Evolutionary conservation across 2,113 vertebrate species (phyloP).

Genomic region (Chascanopsetta lugubris): DNA sequence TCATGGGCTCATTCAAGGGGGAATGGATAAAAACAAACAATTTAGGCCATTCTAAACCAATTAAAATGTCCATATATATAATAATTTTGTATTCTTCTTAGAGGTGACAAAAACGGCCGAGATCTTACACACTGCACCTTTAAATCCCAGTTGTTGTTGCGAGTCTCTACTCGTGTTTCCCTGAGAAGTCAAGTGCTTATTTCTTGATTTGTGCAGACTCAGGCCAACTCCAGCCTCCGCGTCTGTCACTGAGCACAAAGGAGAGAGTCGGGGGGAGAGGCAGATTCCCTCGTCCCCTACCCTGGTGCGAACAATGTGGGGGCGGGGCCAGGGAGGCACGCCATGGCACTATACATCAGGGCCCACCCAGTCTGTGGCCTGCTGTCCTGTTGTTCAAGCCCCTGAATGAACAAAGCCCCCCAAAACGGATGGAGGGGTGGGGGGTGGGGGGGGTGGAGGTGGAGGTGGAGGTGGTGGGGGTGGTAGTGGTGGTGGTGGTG

Average conservation of each 20-base stretch:
- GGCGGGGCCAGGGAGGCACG: constrained; percentile 41
- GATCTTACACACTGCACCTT: no score
- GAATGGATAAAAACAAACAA: no score
- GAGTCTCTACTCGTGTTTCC: not conserved
- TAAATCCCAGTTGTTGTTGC: not conserved
- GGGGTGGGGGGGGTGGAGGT: constrained; percentile 31
- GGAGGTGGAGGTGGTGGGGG: not conserved
- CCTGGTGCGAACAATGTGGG: constrained; percentile 55
- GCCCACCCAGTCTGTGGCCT: constrained; percentile 81
- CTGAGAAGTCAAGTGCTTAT: constrained; percentile 22
- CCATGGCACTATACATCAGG: constrained; percentile 47
- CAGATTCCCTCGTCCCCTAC: constrained; percentile 34
- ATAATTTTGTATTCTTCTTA: no score
- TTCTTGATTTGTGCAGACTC: constrained; percentile 27
- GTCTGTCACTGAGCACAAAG: constrained; percentile 58
- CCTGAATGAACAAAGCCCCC: constrained; percentile 72
- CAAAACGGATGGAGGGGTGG: constrained; percentile 38
- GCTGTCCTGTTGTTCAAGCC: constrained; percentile 72
- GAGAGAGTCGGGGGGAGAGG: constrained; percentile 40
- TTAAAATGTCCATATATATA: no score
- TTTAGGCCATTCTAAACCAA: no score
- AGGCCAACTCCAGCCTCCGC: constrained; percentile 36
- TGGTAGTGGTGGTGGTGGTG: not conserved
- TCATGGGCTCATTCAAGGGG: no score
- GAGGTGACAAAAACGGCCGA: no score